Conservation (phyloP, 2,888 invertebrate species). For the Drosophila kuntzei region DNA sequence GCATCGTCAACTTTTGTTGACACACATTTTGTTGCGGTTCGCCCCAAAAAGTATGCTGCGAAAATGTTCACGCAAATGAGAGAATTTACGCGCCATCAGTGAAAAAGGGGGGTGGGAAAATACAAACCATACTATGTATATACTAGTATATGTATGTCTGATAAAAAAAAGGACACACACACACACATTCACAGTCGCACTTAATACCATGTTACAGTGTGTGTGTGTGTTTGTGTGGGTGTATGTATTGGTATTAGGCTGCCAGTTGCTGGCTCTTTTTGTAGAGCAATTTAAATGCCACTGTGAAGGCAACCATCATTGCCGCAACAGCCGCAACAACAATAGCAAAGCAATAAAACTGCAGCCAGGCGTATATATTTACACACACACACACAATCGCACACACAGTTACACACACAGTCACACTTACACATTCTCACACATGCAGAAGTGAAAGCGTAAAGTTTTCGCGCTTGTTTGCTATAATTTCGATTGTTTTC, state of each 20-base stretch:
- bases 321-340: slow-evolving; percentile 49
- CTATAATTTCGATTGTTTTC: slow-evolving; percentile 81
- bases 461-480: slow-evolving; percentile 81
- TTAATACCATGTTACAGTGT: slow-evolving; percentile 1
- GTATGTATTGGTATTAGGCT: slow-evolving; percentile 58
- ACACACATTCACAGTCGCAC: slow-evolving; percentile 11
- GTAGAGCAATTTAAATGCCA: slow-evolving; percentile 73
- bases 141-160: slow-evolving; percentile 12
- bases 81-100: slow-evolving; percentile 68
- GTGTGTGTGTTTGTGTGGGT: slow-evolving; percentile 20
- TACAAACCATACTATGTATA: slow-evolving; percentile 22
- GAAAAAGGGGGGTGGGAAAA: slow-evolving; percentile 41
- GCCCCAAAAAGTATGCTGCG: slow-evolving; percentile 68
- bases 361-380: slow-evolving; percentile 30
- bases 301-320: slow-evolving; percentile 48
- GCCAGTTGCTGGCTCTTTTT: slow-evolving; percentile 67
- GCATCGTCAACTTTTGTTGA: slow-evolving; percentile 63
- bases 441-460: slow-evolving; percentile 61
- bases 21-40: slow-evolving; percentile 68
- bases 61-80: slow-evolving; percentile 72
- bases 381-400: slow-evolving; percentile 23
- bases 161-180: slow-evolving; percentile 16
- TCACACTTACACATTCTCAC: slow-evolving; percentile 17
- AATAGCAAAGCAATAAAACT: slow-evolving; percentile 57
- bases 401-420: slow-evolving; percentile 20